These are phyloP conservation scores for Lomographa bimaculata DNA, from an alignment of 2,888 invertebrate species.

Conservation along the genomic window DNA sequence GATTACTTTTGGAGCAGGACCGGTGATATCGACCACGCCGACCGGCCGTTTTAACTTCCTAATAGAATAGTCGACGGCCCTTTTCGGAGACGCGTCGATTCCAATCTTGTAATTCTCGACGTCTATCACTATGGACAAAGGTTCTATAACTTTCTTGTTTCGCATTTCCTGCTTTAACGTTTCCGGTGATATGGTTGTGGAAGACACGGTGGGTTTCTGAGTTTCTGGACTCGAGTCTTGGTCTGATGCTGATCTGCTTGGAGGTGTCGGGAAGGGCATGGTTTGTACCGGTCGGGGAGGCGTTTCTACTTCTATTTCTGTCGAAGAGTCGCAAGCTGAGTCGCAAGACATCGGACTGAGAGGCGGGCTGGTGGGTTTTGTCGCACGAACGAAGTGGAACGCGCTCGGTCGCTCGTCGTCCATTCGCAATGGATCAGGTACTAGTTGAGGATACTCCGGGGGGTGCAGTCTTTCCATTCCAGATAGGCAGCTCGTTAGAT, in stretches of 20 bases:
- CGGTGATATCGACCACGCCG: conserved; percentile 46
- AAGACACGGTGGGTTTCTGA: conserved; percentile 77
- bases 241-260: conserved; percentile 83
- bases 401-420: conserved; percentile 74
- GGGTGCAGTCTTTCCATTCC: conserved; percentile 72
- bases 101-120: conserved; percentile 78
- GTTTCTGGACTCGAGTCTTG: conserved; percentile 79
- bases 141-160: conserved; percentile 71
- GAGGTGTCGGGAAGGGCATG: conserved; percentile 82
- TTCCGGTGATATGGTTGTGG: conserved; percentile 80
- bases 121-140: conserved; percentile 74
- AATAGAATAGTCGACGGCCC: conserved; percentile 75
- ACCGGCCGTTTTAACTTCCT: conserved; percentile 66
- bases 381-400: conserved; percentile 68
- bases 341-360: conserved; percentile 88
- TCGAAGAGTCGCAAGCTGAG: conserved; percentile 86
- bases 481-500: conserved; percentile 86
- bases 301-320: conserved; percentile 75
- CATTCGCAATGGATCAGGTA: conserved; percentile 78
- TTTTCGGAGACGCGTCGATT: conserved; percentile 74
- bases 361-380: conserved; percentile 85
- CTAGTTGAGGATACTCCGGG: conserved; percentile 78
- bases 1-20: conserved; percentile 60
- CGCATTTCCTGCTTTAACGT: conserved; percentile 61
- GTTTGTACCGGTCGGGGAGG: conserved; percentile 75